phyloP scores from a whole-genome alignment of 2,113 vertebrate species.

The Panurus biarmicus region DNA sequence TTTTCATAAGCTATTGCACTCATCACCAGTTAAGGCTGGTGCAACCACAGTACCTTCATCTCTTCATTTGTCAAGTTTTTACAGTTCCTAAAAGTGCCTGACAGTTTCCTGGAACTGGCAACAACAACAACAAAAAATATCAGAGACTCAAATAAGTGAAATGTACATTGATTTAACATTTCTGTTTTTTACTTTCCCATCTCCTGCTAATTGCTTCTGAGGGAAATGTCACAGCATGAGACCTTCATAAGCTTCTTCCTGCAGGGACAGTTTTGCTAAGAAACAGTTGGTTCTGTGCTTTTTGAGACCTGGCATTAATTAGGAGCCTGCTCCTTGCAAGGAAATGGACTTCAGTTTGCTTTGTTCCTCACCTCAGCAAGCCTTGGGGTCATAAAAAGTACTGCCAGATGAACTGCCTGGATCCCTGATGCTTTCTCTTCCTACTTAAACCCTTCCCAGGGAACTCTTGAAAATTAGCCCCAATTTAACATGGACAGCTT shows the following conservation, averaged over 20 bases:
- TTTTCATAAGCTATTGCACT: not conserved
- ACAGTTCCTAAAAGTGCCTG: not conserved
- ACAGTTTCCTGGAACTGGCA: not conserved
- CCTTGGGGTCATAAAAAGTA: not conserved
- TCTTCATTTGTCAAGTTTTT: not conserved
- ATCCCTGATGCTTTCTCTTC: not conserved
- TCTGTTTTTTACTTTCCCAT: not conserved
- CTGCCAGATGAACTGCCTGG: not conserved
- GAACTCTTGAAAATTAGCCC: constrained; percentile 4
- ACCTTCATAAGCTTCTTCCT: not conserved
- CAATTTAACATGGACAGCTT: not conserved
- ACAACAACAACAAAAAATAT: not conserved
- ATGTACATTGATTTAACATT: not conserved
- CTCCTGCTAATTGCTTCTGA: constrained; percentile 36
- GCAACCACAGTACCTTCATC: not conserved
- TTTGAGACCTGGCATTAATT: constrained; percentile 46
- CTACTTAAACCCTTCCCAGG: not conserved
- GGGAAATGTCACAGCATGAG: constrained; percentile 28
- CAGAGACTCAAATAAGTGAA: not conserved
- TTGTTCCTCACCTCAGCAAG: constrained; percentile 27
- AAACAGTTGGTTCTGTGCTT: not conserved
- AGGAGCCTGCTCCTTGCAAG: constrained; percentile 15
- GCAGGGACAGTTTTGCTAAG: not conserved
- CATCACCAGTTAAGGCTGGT: not conserved
- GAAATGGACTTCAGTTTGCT: constrained; percentile 26